phyloP scores from a whole-genome alignment of 2,888 invertebrate genomes.

The Nomada fucata region DNA sequence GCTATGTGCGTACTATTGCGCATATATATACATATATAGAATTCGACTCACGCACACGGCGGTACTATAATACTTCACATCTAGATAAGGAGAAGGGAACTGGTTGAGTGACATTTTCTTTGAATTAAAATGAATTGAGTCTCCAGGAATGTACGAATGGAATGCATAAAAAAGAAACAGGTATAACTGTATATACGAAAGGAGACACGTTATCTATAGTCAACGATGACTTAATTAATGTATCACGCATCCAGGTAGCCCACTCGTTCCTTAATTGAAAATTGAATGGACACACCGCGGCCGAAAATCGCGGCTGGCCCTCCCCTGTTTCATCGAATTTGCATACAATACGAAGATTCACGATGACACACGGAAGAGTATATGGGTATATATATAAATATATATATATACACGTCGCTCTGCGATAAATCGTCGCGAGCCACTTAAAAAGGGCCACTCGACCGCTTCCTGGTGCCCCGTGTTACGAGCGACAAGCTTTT shows the following conservation, averaged over 20 bases:
- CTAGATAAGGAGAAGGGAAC: constrained; percentile 2
- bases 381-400: constrained; percentile 24
- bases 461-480: constrained; percentile 63
- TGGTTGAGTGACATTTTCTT: not conserved
- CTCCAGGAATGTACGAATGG: not conserved
- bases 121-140: not conserved
- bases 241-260: constrained; percentile 5
- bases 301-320: constrained; percentile 32
- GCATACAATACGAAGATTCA: constrained; percentile 63
- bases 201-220: not conserved
- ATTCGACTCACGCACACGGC: constrained; percentile 25
- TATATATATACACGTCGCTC: not conserved
- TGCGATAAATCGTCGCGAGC: constrained; percentile 62
- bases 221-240: constrained; percentile 32
- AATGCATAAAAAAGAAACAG: not conserved
- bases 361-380: constrained; percentile 43
- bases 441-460: constrained; percentile 63
- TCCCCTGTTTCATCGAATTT: constrained; percentile 46
- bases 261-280: constrained; percentile 32
- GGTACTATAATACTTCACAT: constrained; percentile 1
- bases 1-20: no score
- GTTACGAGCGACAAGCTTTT: constrained; percentile 48
- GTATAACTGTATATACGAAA: not conserved
- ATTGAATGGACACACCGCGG: constrained; percentile 16
- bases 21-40: not conserved